These are phyloP conservation scores for Scolanthus callimorphus DNA, from an alignment of 92 coral and sea anemone species.

Conservation along the genomic window DNA sequence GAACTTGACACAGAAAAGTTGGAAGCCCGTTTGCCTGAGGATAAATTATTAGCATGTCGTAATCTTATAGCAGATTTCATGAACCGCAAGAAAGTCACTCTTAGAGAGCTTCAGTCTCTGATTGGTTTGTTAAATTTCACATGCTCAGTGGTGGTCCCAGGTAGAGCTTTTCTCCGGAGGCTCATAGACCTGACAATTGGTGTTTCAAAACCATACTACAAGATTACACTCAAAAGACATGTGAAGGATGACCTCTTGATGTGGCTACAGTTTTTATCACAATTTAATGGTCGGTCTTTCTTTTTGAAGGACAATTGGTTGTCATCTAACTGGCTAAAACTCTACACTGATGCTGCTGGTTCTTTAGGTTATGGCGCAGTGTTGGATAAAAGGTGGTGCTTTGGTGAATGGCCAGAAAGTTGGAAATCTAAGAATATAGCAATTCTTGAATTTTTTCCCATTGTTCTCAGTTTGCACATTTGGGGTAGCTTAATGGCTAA, in stretches of 20 bases:
- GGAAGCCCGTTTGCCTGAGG: background rate
- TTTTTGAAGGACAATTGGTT: background rate
- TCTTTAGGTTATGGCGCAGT: background rate
- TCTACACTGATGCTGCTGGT: background rate
- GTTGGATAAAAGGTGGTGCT: background rate
- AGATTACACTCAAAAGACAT: too few relatives aligned
- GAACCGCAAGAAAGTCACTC: constrained; percentile 6
- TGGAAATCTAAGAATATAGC: background rate
- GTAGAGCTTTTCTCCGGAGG: constrained; percentile 23
- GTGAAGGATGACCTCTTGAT: background rate
- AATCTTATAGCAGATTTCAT: background rate
- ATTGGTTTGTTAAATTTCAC: constrained; percentile 17
- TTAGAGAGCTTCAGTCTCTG: constrained; percentile 14
- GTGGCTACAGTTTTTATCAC: background rate
- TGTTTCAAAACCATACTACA: background rate
- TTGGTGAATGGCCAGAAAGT: background rate
- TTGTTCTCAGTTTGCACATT: constrained; percentile 16
- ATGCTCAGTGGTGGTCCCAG: constrained; percentile 12
- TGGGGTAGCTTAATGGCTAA: constrained; percentile 19
- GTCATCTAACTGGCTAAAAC: background rate
- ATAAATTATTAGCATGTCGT: background rate
- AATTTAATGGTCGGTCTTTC: background rate
- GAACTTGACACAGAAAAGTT: background rate
- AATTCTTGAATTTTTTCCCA: constrained; percentile 4
- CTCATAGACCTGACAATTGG: constrained; percentile 43